These are phyloP conservation scores for Psylliodes chrysocephalus DNA, from an alignment of 2,888 invertebrate species.

Conservation along the genomic window DNA sequence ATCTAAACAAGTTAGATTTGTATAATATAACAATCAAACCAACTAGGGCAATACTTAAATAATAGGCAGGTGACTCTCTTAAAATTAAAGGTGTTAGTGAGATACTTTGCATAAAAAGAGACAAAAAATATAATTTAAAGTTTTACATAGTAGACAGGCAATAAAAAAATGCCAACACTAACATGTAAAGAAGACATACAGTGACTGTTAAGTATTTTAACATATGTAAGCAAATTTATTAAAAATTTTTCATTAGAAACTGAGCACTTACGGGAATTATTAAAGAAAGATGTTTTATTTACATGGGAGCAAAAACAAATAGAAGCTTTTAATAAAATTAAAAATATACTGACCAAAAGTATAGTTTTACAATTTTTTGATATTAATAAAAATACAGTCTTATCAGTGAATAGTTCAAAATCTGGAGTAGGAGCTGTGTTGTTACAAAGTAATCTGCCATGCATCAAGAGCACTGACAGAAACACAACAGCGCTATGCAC, in stretches of 20 bases:
- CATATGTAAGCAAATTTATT: not conserved
- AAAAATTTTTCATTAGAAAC: no score
- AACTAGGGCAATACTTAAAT: constrained; percentile 21
- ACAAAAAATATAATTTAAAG: not conserved
- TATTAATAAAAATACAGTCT: constrained; percentile 26
- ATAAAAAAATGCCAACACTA: not conserved
- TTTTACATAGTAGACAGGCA: constrained; percentile 37
- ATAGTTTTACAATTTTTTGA: constrained; percentile 37
- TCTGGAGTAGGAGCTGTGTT: constrained; percentile 48
- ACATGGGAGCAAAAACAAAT: constrained; percentile 26
- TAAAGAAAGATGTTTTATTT: no score
- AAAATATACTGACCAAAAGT: constrained; percentile 18
- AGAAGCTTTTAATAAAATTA: constrained; percentile 29
- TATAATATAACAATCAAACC: not conserved
- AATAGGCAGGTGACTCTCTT: constrained; percentile 32
- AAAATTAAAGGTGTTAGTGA: constrained; percentile 31
- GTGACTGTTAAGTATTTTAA: not conserved
- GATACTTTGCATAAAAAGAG: constrained; percentile 28
- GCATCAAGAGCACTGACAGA: no score
- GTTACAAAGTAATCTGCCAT: constrained; percentile 42
- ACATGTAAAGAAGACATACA: not conserved
- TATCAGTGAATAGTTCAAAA: constrained; percentile 48
- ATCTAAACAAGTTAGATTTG: not conserved
- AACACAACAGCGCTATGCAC: no score
- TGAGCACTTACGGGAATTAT: no score